Conservation (phyloP, 2,888 invertebrate species). For the Synanthedon formicaeformis region DNA sequence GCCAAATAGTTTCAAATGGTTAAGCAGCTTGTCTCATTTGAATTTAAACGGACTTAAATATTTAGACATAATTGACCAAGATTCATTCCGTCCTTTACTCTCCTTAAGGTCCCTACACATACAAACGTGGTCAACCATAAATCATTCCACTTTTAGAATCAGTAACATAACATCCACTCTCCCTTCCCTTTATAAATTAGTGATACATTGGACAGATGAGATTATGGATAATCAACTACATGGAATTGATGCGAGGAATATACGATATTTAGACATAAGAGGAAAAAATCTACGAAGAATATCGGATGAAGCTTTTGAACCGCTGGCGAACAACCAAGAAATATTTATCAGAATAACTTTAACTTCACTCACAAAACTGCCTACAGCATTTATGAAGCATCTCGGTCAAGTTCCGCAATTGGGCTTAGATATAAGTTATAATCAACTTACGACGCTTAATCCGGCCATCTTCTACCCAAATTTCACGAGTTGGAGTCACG, state of each 20-base stretch:
- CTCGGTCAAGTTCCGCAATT: conserved; percentile 84
- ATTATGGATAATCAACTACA: conserved; percentile 80
- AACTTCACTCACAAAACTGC: conserved; percentile 83
- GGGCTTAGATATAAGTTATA: conserved; percentile 84
- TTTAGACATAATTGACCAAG: conserved; percentile 80
- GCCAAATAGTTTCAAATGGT: conserved; percentile 77
- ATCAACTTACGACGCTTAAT: conserved; percentile 82
- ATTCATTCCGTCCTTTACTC: conserved; percentile 78
- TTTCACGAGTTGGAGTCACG: conserved; percentile 87
- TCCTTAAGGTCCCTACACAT: conserved; percentile 78
- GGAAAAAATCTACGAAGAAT: conserved; percentile 80
- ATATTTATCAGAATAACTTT: conserved; percentile 81
- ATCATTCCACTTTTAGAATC: conserved; percentile 75
- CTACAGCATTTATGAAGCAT: conserved; percentile 81
- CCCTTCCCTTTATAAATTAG: conserved; percentile 79
- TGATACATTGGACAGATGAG: conserved; percentile 81
- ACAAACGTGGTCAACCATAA: conserved; percentile 81
- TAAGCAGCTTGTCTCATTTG: conserved; percentile 78
- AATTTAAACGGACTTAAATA: conserved; percentile 80
- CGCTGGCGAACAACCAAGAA: conserved; percentile 80
- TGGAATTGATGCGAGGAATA: conserved; percentile 81
- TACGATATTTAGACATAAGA: conserved; percentile 83
- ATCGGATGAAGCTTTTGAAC: conserved; percentile 81
- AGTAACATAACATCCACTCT: conserved; percentile 79
- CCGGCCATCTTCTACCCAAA: conserved; percentile 90